These are phyloP conservation scores for Coilia nasus DNA, from an alignment of 2,797 vertebrate genomes.

Conservation along the genomic window DNA sequence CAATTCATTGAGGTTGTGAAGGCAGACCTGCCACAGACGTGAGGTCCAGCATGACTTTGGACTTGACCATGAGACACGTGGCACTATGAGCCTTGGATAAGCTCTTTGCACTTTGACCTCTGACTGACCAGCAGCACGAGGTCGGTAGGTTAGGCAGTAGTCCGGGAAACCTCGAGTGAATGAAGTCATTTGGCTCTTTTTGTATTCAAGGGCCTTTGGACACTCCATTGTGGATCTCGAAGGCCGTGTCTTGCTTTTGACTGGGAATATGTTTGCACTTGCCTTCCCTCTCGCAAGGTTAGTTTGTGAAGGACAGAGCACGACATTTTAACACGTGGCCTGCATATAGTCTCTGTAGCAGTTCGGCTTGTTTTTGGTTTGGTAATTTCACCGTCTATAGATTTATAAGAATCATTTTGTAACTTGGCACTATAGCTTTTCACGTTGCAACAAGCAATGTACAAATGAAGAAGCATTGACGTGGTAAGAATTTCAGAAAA, in stretches of 20 bases:
- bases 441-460: no score
- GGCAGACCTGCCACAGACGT: neutral
- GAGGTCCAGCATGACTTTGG: conserved; percentile 36
- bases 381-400: neutral
- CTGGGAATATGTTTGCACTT: neutral
- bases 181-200: neutral
- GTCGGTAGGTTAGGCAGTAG: neutral
- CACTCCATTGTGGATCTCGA: neutral
- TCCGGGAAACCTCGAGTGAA: neutral
- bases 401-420: neutral
- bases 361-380: neutral
- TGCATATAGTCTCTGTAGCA: neutral
- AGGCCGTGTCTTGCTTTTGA: neutral
- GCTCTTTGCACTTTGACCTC: conserved; percentile 36
- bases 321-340: neutral
- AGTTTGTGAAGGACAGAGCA: neutral
- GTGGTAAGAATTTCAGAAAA: no score
- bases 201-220: neutral
- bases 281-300: neutral
- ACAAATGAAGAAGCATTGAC: no score
- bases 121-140: neutral
- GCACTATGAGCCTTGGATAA: neutral
- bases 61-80: conserved; percentile 45
- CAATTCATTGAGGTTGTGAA: neutral
- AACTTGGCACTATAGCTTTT: no score